Base-by-base conservation (phyloP, 1,140 invertebrate genomes). In the Lepidotrigona ventralis region DNA sequence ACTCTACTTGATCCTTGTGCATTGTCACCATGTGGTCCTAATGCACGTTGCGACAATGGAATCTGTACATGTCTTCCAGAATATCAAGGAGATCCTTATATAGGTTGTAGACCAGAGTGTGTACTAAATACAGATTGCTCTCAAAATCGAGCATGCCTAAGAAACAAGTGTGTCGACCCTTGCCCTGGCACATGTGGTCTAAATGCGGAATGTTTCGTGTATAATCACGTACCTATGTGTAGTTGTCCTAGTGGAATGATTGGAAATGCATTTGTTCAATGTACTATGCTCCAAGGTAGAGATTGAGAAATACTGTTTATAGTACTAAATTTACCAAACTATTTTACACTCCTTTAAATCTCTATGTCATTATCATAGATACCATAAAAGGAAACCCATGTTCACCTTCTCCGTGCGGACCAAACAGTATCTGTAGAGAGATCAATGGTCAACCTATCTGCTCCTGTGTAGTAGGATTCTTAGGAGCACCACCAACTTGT, bases 121-220 rank as follows among this genome's bases (percentile, higher is more conserved):
- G 84, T 92, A 12, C 81, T 92, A 33, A 94, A 94, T 82, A 92
- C 92, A 14, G 94, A 95, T 79, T 95, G 94, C 85, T 90, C 90
- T 0, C 74, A 73, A 21, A 88, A 91, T 73, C 85, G 89, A 56
- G 93, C 94, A 2, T 95, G 95, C 81, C 83, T 93, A 29, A 90
- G 93, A 51, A 91, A 93, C 51, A 93, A 93, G 81, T 95, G 94
- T 75, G 79, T 87, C n/a, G 91, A 94, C 85, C 93, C 93, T 33
- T 94, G 94, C 68, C 90, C 92, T 46, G 90, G 91, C 66, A 91
- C 88, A 92, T 92, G 97, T 94, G 97, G 97, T 46, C 90, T 96
- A 73, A 97, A 97, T 92, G 96, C 97, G 3, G 95, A 96, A 87
- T 98, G 97, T 91, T 94, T 94, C 54, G 96, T 97, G 51, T 92